phyloP scores from a whole-genome alignment of 2,888 invertebrate genomes.

The Ptychoptera contaminata region DNA sequence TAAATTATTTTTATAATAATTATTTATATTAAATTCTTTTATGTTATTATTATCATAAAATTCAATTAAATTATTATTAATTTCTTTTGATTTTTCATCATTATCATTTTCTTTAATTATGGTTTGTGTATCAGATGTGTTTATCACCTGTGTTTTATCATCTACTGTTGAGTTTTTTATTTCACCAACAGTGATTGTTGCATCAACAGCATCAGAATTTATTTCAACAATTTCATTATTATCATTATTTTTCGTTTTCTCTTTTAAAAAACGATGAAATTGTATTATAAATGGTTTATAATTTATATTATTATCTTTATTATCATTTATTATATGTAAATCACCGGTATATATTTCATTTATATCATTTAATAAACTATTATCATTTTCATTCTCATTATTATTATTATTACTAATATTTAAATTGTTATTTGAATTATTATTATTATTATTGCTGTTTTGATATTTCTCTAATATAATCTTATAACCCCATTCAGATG shows the following conservation, averaged over 20 bases:
- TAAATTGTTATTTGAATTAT: neutral
- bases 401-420: conserved; percentile 12
- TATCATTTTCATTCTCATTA: conserved; percentile 25
- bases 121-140: too few species aligned
- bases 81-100: too few species aligned
- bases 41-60: too few species aligned
- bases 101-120: too few species aligned
- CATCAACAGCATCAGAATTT: too few species aligned
- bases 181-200: too few species aligned
- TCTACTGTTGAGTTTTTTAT: too few species aligned
- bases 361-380: conserved; percentile 10
- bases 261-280: conserved; percentile 18
- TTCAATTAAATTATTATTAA: too few species aligned
- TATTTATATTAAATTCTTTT: too few species aligned
- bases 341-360: conserved; percentile 24
- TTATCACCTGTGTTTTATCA: too few species aligned
- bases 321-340: conserved; percentile 22
- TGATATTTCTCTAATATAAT: conserved; percentile 22
- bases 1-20: conserved; percentile 13
- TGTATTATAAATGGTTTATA: conserved; percentile 29
- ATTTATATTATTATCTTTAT: conserved; percentile 24
- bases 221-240: too few species aligned
- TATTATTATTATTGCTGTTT: neutral
- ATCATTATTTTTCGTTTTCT: too few species aligned
- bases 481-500: conserved; percentile 24